These are phyloP conservation scores for Phyllotis vaccarum DNA, from an alignment of 2,797 vertebrate genomes.

Conservation along the genomic window DNA sequence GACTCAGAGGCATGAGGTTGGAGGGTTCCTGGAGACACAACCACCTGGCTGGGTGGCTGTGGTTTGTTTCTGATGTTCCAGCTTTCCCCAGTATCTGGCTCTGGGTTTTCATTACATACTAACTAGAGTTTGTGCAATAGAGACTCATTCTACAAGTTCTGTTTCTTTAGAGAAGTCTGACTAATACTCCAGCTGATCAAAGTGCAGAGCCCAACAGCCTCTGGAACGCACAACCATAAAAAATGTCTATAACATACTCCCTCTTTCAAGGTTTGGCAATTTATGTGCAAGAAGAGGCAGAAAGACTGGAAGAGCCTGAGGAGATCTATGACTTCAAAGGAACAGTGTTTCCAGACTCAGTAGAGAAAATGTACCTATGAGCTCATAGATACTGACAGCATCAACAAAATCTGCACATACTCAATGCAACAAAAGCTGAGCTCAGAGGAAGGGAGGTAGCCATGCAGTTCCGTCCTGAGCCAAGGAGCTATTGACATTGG, in stretches of 20 bases:
- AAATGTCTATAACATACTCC: neutral
- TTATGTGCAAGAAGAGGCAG: neutral
- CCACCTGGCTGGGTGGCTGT: too few relatives aligned
- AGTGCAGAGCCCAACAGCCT: neutral
- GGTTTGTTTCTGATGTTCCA: too few relatives aligned
- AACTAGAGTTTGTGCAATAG: too few relatives aligned
- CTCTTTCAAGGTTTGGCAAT: neutral
- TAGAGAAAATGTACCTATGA: neutral
- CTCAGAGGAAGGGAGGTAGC: neutral
- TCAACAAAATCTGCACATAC: neutral
- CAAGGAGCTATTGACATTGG: neutral
- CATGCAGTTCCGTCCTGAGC: rapidly evolving
- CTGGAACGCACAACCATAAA: neutral
- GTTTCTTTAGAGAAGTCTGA: neutral
- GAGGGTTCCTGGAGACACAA: too few relatives aligned
- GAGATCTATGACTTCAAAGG: neutral
- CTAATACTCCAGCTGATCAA: neutral
- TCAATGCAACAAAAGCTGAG: neutral
- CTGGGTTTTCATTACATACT: too few relatives aligned
- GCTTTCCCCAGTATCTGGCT: too few relatives aligned
- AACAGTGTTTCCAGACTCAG: neutral
- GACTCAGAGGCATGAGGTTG: too few relatives aligned
- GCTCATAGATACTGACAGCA: neutral
- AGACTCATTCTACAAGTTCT: neutral
- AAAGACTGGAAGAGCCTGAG: neutral